These are phyloP conservation scores for Antheraea mylitta DNA, from an alignment of 1,140 invertebrate species.

Conservation along the genomic window DNA sequence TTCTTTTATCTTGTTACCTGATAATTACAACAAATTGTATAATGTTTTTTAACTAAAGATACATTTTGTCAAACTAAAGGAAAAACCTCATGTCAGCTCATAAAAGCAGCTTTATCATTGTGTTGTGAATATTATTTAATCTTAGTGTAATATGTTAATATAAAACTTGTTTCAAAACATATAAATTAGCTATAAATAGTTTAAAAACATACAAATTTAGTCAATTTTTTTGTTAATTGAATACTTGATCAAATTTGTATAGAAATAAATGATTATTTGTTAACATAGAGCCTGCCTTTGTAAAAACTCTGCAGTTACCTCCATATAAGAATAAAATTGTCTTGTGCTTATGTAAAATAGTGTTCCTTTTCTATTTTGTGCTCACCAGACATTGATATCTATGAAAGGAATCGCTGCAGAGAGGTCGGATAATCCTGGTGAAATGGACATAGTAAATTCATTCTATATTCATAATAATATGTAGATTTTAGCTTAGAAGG, in stretches of 20 bases:
- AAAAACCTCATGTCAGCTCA: not conserved
- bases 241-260: not conserved
- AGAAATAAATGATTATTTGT: not conserved
- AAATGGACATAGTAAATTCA: constrained; percentile 68
- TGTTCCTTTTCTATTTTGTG: constrained; percentile 57
- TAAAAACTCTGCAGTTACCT: constrained; percentile 7
- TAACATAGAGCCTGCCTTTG: not conserved
- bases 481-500: constrained; percentile 57
- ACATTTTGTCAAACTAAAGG: no score
- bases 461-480: constrained; percentile 43
- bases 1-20: no score
- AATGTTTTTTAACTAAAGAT: no score
- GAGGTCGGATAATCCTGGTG: constrained; percentile 51
- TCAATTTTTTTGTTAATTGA: not conserved
- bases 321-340: not conserved
- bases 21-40: no score
- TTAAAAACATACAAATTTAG: not conserved
- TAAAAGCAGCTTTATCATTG: not conserved
- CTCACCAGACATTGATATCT: constrained; percentile 65
- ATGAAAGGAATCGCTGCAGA: constrained; percentile 70
- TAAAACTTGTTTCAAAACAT: not conserved
- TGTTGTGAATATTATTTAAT: no score
- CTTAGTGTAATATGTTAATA: no score
- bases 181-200: not conserved
- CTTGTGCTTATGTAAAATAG: not conserved